Percentiles rank a stretch among this genome's conserved stretches.
These are phyloP conservation scores for Brachyopa scutellaris DNA, from an alignment of 2,888 invertebrate genomes.

Conservation along the genomic window DNA sequence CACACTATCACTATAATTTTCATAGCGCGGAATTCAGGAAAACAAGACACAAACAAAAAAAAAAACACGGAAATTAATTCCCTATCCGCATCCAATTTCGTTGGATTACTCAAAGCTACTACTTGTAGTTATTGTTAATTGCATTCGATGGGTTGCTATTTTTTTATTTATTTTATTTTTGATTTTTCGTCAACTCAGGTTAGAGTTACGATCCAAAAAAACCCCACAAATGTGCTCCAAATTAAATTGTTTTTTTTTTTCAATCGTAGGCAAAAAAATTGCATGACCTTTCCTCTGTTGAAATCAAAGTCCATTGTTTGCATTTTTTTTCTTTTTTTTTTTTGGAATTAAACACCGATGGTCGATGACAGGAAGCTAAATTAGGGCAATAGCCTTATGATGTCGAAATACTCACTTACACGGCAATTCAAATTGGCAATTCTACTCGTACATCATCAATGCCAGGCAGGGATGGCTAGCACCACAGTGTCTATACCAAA, in stretches of 20 bases:
- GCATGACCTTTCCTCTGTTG: too few relatives aligned
- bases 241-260: neutral
- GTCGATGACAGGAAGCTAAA: slow-evolving; percentile 37
- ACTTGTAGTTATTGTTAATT: slow-evolving; percentile 6
- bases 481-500: slow-evolving; percentile 57
- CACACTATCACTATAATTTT: slow-evolving; percentile 31
- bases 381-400: slow-evolving; percentile 44
- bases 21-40: slow-evolving; percentile 13
- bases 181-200: slow-evolving; percentile 23
- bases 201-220: neutral
- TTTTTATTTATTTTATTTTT: too few relatives aligned
- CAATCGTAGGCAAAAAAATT: slow-evolving; percentile 18
- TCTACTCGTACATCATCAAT: slow-evolving; percentile 22
- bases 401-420: slow-evolving; percentile 27
- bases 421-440: slow-evolving; percentile 16
- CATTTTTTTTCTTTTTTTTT: neutral
- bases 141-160: slow-evolving; percentile 18
- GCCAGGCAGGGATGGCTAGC: slow-evolving; percentile 42
- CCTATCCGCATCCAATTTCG: slow-evolving; percentile 62
- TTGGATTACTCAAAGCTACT: slow-evolving; percentile 49
- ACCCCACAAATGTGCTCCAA: neutral
- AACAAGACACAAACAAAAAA: too few relatives aligned
- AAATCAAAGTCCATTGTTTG: too few relatives aligned
- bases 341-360: slow-evolving; percentile 35
- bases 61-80: slow-evolving; percentile 2